These are phyloP conservation scores for Dipodomys spectabilis DNA, from an alignment of 2,113 vertebrate genomes.

Conservation along the genomic window DNA sequence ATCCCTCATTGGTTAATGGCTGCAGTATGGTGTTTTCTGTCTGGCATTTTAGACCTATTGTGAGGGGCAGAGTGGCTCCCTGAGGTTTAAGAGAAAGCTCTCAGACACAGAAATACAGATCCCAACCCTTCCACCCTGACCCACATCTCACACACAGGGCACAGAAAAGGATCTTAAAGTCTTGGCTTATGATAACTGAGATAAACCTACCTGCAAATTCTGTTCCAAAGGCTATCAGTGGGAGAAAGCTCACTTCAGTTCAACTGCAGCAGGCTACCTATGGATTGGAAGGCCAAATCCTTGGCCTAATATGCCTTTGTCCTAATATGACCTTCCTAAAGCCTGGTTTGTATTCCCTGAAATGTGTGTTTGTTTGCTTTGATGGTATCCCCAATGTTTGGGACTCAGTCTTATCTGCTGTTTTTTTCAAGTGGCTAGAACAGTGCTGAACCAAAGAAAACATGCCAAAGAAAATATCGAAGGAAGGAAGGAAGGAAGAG, in stretches of 20 bases:
- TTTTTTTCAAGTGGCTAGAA: neutral
- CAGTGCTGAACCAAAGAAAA: no score
- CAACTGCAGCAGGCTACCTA: neutral
- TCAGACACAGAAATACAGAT: neutral
- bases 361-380: neutral
- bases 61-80: neutral
- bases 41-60: neutral
- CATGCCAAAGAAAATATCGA: no score
- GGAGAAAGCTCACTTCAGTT: neutral
- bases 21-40: neutral
- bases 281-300: neutral
- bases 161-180: neutral
- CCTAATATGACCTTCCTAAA: no score
- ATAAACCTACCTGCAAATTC: neutral
- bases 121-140: neutral
- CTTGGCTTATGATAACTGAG: neutral
- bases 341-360: no score
- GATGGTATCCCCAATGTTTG: neutral
- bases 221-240: neutral
- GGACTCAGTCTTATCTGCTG: neutral
- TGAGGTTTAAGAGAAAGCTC: neutral
- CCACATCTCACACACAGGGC: neutral
- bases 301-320: neutral
- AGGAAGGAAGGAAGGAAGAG: no score
- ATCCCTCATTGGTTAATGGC: fast-evolving